Evolutionary conservation across 2,888 invertebrate species (phyloP).

Genomic region (Drosophila acutilabella): DNA sequence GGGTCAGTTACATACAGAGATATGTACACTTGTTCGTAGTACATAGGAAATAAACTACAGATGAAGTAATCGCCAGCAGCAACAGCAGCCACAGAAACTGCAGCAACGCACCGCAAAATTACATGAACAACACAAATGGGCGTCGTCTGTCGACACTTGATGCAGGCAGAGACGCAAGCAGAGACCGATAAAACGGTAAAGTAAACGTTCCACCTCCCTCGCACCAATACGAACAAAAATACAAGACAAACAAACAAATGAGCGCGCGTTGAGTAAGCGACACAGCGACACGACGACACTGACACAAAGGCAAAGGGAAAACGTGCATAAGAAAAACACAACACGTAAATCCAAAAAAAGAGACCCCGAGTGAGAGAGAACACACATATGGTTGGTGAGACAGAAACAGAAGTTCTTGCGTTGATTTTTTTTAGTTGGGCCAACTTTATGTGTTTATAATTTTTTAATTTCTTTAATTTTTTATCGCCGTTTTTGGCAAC

Average conservation of each 20-base stretch:
- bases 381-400: slow-evolving; percentile 3
- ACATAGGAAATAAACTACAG: slow-evolving; percentile 74
- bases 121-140: slow-evolving; percentile 30
- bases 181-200: slow-evolving; percentile 32
- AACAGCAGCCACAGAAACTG: slow-evolving; percentile 34
- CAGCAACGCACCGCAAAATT: slow-evolving; percentile 30
- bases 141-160: slow-evolving; percentile 44
- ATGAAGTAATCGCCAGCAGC: slow-evolving; percentile 71
- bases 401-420: slow-evolving; percentile 43
- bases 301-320: slow-evolving; percentile 54
- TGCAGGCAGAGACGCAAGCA: slow-evolving; percentile 34
- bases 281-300: slow-evolving; percentile 11
- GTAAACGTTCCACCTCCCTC: slow-evolving; percentile 22
- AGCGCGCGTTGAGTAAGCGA: slow-evolving; percentile 50
- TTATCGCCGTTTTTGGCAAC: slow-evolving; percentile 6
- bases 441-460: slow-evolving; percentile 21
- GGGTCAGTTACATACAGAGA: slow-evolving; percentile 46
- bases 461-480: slow-evolving; percentile 25
- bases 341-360: slow-evolving; percentile 16
- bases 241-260: slow-evolving; percentile 33
- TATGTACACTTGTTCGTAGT: slow-evolving; percentile 19
- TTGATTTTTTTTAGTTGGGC: slow-evolving; percentile 9
- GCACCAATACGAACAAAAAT: slow-evolving; percentile 10
- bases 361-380: neutral
- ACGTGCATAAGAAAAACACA: slow-evolving; percentile 49